Evolutionary conservation across 2,113 vertebrate genomes (phyloP).

Genomic region (Elephas maximus): DNA sequence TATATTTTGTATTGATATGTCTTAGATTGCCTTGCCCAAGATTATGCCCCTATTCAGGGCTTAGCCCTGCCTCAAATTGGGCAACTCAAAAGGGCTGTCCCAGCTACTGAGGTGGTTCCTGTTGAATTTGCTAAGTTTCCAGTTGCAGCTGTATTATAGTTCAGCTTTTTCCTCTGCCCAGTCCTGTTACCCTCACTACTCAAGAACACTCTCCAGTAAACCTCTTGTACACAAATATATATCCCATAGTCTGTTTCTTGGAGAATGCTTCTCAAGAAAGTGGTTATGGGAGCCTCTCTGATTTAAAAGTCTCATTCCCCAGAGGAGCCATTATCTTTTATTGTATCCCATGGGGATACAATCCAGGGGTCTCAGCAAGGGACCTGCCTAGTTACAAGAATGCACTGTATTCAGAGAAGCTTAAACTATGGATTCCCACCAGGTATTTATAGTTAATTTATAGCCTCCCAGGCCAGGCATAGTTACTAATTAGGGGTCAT

Average conservation of each 20-base stretch:
- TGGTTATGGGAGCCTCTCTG: neutral
- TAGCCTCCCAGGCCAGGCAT: neutral
- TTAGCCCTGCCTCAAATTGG: neutral
- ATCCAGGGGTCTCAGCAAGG: neutral
- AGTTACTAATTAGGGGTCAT: conserved; percentile 70
- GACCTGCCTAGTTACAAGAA: neutral
- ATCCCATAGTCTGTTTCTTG: conserved; percentile 12
- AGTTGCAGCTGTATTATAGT: neutral
- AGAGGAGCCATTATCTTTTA: neutral
- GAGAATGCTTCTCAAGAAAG: neutral
- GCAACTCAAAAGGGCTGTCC: neutral
- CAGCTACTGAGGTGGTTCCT: neutral
- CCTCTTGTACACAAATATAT: neutral
- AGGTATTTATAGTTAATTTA: conserved; percentile 4
- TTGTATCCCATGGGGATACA: neutral
- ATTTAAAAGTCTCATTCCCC: neutral
- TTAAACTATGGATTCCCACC: neutral
- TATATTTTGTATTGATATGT: too few species aligned
- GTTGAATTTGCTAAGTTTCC: neutral
- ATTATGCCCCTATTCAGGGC: neutral
- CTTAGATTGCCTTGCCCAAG: neutral
- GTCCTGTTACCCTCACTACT: neutral
- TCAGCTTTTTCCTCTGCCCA: too few species aligned
- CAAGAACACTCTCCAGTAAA: neutral
- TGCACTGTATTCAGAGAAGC: neutral